Evolutionary conservation across 2,113 vertebrate genomes (phyloP), one percentile per base, ranked within the genome.

Genomic region (Channa maculata): DNA sequence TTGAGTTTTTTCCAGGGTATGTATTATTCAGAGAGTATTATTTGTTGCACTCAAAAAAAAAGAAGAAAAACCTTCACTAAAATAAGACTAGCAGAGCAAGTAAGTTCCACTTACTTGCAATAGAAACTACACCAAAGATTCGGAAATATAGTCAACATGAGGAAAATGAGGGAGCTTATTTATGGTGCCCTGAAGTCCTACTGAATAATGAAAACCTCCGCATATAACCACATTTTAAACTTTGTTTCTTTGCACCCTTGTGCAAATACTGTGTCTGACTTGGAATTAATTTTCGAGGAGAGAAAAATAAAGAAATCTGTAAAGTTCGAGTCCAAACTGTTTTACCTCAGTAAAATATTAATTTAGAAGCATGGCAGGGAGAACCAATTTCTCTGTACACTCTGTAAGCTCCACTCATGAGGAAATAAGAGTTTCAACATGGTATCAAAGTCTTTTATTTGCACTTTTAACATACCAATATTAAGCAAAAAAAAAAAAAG

Each of bases 11-110:
- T 72, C 77, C 74, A 86, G 15, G 76, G 59, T 65, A 90, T 92
- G 86, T 91, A 87, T 93, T 85, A 93, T 91, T 90, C 92, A 91
- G 71, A 83, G 73, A 85, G 81, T 89, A 86, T 91, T 93, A 92
- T 91, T 92, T 90, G 89, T 90, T 92, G 78, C 76, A 9, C 75
- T 90, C 45, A 77, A 82, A 86, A 84, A 71, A 34, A 51, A 51
- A 2, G 39, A 67, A 62, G 68, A 55, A 71, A 75, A 37, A 14
- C 5, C 13, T 50, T 43, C 55, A 71, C 86, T 86, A 87, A 92
- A 89, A 92, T 90, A 90, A 86, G 88, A 85, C 88, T 91, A 52
- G 57, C 71, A 50, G 73, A 83, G 73, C 76, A 86, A 91, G 73
- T 77, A 86, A 91, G 84, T 91, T 86, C 79, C 82, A 79, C 88